phyloP scores from a whole-genome alignment of 2,888 invertebrate genomes.

The Nomada ruficornis region DNA sequence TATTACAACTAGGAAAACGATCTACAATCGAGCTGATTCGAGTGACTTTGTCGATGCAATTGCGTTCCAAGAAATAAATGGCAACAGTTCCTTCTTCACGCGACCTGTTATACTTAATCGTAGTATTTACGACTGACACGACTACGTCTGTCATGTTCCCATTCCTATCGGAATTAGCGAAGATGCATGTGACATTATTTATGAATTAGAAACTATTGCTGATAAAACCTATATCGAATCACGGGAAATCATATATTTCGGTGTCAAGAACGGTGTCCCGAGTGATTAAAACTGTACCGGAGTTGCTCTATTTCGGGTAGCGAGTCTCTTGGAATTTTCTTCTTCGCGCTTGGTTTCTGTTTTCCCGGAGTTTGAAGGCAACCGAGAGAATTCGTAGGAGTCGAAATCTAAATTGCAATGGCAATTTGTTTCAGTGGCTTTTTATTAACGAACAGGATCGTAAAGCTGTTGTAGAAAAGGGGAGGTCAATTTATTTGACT shows the following conservation, averaged over 20 bases:
- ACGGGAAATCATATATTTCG: conserved; percentile 42
- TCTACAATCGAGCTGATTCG: neutral
- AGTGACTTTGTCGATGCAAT: neutral
- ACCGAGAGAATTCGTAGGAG: no score
- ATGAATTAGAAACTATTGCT: conserved; percentile 38
- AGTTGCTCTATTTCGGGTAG: conserved; percentile 4
- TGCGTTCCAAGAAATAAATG: neutral
- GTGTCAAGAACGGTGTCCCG: conserved; percentile 6
- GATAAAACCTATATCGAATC: conserved; percentile 39
- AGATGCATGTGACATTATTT: conserved; percentile 47
- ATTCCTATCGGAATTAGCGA: conserved; percentile 33
- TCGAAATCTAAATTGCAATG: neutral
- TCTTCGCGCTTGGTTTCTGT: neutral
- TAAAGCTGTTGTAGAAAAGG: neutral
- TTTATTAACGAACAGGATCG: neutral
- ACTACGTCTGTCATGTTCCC: conserved; percentile 24
- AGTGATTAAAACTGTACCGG: conserved; percentile 8
- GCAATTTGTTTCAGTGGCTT: neutral
- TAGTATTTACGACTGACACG: conserved; percentile 33
- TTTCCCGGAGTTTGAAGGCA: no score
- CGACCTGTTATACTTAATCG: neutral
- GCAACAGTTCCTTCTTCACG: neutral
- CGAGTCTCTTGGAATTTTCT: neutral
- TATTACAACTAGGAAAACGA: no score
- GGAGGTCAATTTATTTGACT: no score